Percentiles rank a stretch among this genome's conserved stretches.
phyloP scores from a whole-genome alignment of 2,888 invertebrate genomes.

The Erebia palarica region DNA sequence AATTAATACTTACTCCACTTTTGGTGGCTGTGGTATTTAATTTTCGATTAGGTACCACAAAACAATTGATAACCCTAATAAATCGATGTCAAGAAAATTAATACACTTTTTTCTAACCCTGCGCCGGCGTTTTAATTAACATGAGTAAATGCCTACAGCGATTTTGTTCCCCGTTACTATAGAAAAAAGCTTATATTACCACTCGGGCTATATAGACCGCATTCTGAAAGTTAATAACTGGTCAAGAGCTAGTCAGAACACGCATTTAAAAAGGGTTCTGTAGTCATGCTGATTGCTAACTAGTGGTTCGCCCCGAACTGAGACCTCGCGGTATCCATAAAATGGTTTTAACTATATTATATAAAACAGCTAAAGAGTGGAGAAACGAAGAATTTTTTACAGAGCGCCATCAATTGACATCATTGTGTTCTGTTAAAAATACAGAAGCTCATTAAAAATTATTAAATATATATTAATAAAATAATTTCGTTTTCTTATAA shows the following conservation, averaged over 20 bases:
- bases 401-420: too few species aligned
- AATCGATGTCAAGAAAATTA: conserved; percentile 30
- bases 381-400: too few species aligned
- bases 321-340: too few species aligned
- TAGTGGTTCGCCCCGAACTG: too few species aligned
- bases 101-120: conserved; percentile 23
- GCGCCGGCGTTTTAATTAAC: conserved; percentile 30
- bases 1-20: not conserved
- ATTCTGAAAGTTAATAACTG: not conserved
- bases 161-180: conserved; percentile 5
- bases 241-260: not conserved
- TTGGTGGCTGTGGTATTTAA: conserved; percentile 3
- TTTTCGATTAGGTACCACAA: conserved; percentile 21
- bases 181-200: conserved; percentile 8
- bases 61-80: conserved; percentile 30
- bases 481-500: too few species aligned
- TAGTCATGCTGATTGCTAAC: too few species aligned
- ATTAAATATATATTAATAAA: too few species aligned
- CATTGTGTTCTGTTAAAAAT: too few species aligned
- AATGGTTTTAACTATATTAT: too few species aligned
- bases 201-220: not conserved
- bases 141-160: conserved; percentile 15
- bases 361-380: too few species aligned
- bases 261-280: not conserved
- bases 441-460: too few species aligned